A percentile compares a stretch with the other conserved stretches of the same genome.
Conservation (phyloP, 2,113 vertebrate genomes). For the Carassius gibelio region DNA sequence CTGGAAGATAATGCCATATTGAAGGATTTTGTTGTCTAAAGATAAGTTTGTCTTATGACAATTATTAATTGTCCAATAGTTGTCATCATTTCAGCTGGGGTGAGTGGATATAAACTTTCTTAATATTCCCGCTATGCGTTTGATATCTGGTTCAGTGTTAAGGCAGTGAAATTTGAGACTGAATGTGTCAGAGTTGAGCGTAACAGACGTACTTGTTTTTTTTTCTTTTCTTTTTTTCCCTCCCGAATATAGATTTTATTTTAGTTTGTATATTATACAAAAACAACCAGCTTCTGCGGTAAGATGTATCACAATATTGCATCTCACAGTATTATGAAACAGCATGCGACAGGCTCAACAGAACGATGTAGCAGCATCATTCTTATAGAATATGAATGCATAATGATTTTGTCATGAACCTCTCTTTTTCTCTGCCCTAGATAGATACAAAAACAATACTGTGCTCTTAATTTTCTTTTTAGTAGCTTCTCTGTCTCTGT, state of each 20-base stretch:
- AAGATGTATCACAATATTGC: not conserved
- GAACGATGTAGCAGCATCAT: not conserved
- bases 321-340: not conserved
- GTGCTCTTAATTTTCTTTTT: too few species aligned
- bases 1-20: conserved; percentile 1
- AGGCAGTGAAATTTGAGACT: not conserved
- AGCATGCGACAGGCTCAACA: not conserved
- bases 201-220: too few species aligned
- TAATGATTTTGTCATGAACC: not conserved
- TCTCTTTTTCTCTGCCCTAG: not conserved
- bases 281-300: not conserved
- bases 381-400: not conserved
- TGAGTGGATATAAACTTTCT: not conserved
- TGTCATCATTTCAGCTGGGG: not conserved
- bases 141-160: not conserved
- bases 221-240: too few species aligned
- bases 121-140: not conserved
- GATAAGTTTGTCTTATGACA: not conserved
- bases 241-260: not conserved
- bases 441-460: not conserved
- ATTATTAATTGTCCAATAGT: not conserved
- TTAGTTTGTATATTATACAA: too few species aligned
- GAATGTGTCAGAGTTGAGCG: not conserved
- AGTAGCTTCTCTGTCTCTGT: too few species aligned
- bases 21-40: not conserved